Conservation (phyloP, 1,140 invertebrate species). For the Zophobas morio region DNA sequence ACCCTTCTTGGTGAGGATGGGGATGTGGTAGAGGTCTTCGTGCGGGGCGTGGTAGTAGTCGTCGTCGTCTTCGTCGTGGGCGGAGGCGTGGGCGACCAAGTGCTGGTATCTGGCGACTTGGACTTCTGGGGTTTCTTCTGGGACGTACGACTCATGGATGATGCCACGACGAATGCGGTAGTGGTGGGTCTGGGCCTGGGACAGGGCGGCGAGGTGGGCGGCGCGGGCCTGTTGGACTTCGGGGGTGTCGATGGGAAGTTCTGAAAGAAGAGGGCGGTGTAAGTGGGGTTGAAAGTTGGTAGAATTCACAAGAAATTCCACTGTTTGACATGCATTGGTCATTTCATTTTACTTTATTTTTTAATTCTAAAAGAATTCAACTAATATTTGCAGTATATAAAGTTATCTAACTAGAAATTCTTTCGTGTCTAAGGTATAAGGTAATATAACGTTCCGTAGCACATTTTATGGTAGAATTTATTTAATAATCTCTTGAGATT, state of each 20-base stretch:
- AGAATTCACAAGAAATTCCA: too few relatives aligned
- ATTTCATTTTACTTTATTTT: too few relatives aligned
- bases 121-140: slow-evolving; percentile 48
- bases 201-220: slow-evolving; percentile 62
- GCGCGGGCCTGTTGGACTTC: slow-evolving; percentile 67
- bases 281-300: too few relatives aligned
- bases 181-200: background rate
- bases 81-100: slow-evolving; percentile 37
- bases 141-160: slow-evolving; percentile 27
- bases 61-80: slow-evolving; percentile 22
- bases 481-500: too few relatives aligned
- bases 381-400: too few relatives aligned
- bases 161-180: slow-evolving; percentile 14
- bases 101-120: slow-evolving; percentile 40
- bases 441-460: too few relatives aligned
- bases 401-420: too few relatives aligned
- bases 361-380: too few relatives aligned
- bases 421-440: too few relatives aligned
- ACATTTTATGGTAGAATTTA: too few relatives aligned
- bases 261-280: background rate
- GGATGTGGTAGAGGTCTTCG: slow-evolving; percentile 55
- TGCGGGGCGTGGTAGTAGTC: slow-evolving; percentile 4
- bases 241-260: slow-evolving; percentile 54
- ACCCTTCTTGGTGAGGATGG: slow-evolving; percentile 68
- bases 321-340: too few relatives aligned